A percentile compares a stretch with the other conserved stretches of the same genome.
Evolutionary conservation across 2,888 invertebrate genomes (phyloP).

Genomic region (Psylliodes chrysocephalus): DNA sequence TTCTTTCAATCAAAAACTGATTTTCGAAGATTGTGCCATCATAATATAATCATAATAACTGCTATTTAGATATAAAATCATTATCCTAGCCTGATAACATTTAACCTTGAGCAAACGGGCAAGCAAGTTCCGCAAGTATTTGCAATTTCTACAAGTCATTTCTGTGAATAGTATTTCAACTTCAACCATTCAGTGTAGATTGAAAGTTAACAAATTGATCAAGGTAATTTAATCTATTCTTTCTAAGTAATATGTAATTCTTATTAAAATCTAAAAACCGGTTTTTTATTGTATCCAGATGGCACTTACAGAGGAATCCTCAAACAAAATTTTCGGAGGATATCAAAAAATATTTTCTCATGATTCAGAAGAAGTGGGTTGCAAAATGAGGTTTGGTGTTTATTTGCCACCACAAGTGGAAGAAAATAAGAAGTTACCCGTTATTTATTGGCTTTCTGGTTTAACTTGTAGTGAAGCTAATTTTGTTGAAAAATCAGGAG

Average conservation of each 20-base stretch:
- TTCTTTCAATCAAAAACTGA: too few species aligned
- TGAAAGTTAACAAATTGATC: not conserved
- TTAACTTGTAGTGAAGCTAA: conserved; percentile 95
- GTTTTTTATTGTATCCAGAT: conserved; percentile 48
- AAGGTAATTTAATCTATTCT: conserved; percentile 4
- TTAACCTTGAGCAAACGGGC: too few species aligned
- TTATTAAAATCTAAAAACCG: too few species aligned
- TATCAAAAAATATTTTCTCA: conserved; percentile 87
- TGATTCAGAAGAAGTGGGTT: conserved; percentile 80
- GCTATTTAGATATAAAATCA: too few species aligned
- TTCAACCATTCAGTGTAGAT: not conserved
- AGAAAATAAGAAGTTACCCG: conserved; percentile 75
- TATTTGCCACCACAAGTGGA: conserved; percentile 86
- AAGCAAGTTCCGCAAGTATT: too few species aligned
- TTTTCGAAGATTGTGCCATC: too few species aligned
- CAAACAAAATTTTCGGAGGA: conserved; percentile 83
- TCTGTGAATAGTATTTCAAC: too few species aligned
- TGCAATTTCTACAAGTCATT: too few species aligned
- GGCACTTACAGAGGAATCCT: conserved; percentile 70
- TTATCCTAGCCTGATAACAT: too few species aligned
- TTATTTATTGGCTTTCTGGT: conserved; percentile 92
- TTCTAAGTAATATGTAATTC: too few species aligned
- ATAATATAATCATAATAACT: too few species aligned
- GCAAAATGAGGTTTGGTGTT: conserved; percentile 93
- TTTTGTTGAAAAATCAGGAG: conserved; percentile 95